Conservation (phyloP, 1,140 invertebrate genomes). For the Platyura marginata region DNA sequence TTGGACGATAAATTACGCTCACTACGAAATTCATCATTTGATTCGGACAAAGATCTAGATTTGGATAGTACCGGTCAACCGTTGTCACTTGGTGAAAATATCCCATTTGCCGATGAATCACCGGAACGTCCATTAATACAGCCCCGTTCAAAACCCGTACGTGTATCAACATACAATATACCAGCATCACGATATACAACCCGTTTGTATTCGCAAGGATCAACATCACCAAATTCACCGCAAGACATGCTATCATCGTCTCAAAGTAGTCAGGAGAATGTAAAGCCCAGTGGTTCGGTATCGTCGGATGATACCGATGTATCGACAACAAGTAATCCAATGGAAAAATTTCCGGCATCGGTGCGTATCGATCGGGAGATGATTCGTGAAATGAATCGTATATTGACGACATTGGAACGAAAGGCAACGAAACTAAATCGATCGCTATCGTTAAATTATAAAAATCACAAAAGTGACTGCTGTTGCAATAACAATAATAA, state of each 20-base stretch:
- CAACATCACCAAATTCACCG: background rate
- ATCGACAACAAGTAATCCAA: slow-evolving; percentile 22
- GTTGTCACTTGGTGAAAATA: slow-evolving; percentile 24
- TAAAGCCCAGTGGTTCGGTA: background rate
- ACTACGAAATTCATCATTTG: slow-evolving; percentile 27
- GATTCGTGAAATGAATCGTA: slow-evolving; percentile 3
- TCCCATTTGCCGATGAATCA: slow-evolving; percentile 32
- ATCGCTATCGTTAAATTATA: slow-evolving; percentile 41
- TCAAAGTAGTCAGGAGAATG: background rate
- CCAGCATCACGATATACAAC: background rate
- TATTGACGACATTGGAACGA: slow-evolving; percentile 3
- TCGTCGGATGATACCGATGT: slow-evolving; percentile 15
- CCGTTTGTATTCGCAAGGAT: background rate
- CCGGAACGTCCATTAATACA: slow-evolving; percentile 19
- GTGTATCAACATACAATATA: background rate
- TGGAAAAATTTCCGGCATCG: slow-evolving; percentile 10
- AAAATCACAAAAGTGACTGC: slow-evolving; percentile 16
- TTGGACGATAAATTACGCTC: slow-evolving; percentile 54
- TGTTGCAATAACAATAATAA: slow-evolving; percentile 19
- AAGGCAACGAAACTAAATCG: slow-evolving; percentile 26
- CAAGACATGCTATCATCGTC: background rate
- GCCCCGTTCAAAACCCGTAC: background rate
- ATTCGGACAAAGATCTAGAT: slow-evolving; percentile 16
- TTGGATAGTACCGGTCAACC: slow-evolving; percentile 14
- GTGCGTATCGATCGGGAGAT: slow-evolving; percentile 1